Conservation (phyloP, 2,113 vertebrate species). For the Pionites leucogaster region DNA sequence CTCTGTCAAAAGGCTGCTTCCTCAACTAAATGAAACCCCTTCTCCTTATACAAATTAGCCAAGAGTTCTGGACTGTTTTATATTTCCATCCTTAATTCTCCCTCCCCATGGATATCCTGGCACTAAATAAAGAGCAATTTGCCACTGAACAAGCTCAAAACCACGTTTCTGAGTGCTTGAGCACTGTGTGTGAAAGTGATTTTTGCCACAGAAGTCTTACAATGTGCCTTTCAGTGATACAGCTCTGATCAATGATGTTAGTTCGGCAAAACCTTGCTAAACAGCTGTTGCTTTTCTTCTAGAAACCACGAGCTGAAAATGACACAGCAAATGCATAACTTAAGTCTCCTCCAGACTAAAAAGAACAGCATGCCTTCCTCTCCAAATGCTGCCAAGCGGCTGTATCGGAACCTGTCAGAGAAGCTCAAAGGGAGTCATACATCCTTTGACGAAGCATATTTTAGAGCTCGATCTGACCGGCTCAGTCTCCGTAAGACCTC, state of each 20-base stretch:
- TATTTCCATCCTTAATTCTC: background rate
- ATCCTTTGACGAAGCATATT: slow-evolving; percentile 91
- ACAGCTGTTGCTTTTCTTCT: background rate
- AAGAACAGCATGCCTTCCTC: slow-evolving; percentile 87
- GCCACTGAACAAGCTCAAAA: background rate
- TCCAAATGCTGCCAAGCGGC: slow-evolving; percentile 91
- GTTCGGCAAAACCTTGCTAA: background rate
- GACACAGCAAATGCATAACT: slow-evolving; percentile 96
- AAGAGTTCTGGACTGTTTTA: background rate
- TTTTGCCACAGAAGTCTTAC: background rate
- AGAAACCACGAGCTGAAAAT: slow-evolving; percentile 80
- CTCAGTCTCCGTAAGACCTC: slow-evolving; percentile 90
- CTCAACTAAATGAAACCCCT: background rate
- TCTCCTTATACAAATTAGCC: background rate
- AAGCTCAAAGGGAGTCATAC: slow-evolving; percentile 92
- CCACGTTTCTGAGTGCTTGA: fast-evolving
- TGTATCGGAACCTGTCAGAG: slow-evolving; percentile 96
- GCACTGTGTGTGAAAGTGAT: background rate
- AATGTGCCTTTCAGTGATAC: fast-evolving
- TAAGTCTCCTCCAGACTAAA: slow-evolving; percentile 86
- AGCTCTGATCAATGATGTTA: fast-evolving
- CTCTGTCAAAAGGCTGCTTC: background rate
- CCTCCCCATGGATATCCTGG: background rate
- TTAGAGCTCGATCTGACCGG: slow-evolving; percentile 86
- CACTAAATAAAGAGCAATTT: background rate